Evolutionary conservation across 2,113 vertebrate species (phyloP), one percentile per base, ranked within the genome.

Genomic region (Nothocercus julius): DNA sequence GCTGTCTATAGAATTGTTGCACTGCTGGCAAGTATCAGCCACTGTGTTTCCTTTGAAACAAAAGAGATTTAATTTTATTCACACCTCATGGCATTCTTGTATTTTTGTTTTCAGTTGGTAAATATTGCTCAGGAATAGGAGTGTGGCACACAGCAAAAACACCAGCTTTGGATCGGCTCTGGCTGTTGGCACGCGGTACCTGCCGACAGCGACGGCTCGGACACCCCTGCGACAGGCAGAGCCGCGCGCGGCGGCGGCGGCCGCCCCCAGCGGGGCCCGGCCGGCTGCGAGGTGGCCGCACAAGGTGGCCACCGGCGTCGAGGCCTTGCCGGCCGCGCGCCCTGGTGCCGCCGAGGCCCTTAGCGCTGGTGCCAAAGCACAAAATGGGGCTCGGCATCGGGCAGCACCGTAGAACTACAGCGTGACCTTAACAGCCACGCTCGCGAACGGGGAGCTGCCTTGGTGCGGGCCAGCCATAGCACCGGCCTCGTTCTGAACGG

Each of bases 21-120:
- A 34, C 12, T 76, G 85, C 89, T 93, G 68, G 77, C 54, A 95
- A 95, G 96, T 75, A 95, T 77, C 83, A 92, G 13, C 62, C 4
- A 25, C 80, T 32, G n/a, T 58, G 40, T 80, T 96, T 94, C 85
- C 80, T 81, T 70, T 90, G 78, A 94, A 97, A 97, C 96, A 96
- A 96, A 97, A 92, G 95, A 87, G 56, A 30, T 69, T 85, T 76
- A 93, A 67, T 92, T 87, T 82, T 77, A 25, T 90, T 96, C 94
- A 89, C 92, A 96, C 97, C 95, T 96, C 95, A 97, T 97, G 96
- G 90, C 92, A 89, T n/a, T n/a, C n/a, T n/a, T n/a, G 36, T 96
- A n/a, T 92, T 97, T 97, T 92, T 94, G 93, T 4, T 82, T 95
- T 85, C 32, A 82, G 77, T 66, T 90, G 85, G 87, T 97, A 97